Base-by-base conservation (phyloP, 2,797 vertebrate species). In the Hypotaenidia philippensis region DNA sequence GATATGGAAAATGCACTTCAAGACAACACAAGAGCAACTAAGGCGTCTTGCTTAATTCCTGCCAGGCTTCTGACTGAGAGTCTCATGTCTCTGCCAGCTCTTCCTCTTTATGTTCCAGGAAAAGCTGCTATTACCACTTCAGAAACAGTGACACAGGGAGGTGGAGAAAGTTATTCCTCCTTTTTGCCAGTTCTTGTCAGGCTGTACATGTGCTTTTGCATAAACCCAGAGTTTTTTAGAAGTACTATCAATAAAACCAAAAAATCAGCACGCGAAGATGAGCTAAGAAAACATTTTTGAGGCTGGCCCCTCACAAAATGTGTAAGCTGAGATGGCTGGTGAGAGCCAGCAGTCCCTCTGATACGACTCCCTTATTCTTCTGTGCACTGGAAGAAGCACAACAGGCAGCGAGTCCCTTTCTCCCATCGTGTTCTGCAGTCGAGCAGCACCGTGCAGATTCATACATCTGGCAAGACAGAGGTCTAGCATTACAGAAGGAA, bases 91-190 rank as follows among this genome's bases (percentile, higher is more conserved):
- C 29, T 91, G 90, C 84, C 92, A 95, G 86, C 45, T 89, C 82
- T 91, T 95, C 92, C 90, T 74, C 68, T 94, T 93, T 87, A 92
- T 34, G 78, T 59, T 47, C 26, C 77, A 83, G 77, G 79, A 90
- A 96, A 97, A 90, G 76, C 75, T 86, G 80, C 52, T 87, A 83
- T 71, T 95, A 87, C 60, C 87, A 89, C 81, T 95, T 94, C 79
- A 97, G 90, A 95, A 94, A 92, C 81, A 95, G 72, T 64, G 59
- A 84, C 3, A n/a, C 12, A 70, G 26, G 23, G 44, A 84, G 69
- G 40, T 85, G 14, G 65, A 84, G 29, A 95, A 87, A 93, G 57
- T 64, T 47, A 56, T 34, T 61, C n/a, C 45, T 38, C 44, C 69
- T 75, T 88, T 69, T 23, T 34, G 53, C 56, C 84, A 94, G 64